Evolutionary conservation across 2,113 vertebrate species (phyloP).

Genomic region (Stigmatopora nigra): DNA sequence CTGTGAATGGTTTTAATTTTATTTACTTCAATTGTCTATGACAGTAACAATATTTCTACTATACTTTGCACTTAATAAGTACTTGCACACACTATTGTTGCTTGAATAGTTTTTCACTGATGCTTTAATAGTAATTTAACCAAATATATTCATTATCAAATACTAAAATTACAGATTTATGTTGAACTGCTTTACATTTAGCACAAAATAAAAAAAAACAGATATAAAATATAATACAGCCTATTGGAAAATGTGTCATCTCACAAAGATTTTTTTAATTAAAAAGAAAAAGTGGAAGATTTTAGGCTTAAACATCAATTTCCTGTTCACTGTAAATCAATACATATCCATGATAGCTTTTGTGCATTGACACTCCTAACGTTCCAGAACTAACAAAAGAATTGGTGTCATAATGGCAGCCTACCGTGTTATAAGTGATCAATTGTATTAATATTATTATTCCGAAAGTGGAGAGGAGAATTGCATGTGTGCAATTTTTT

Average conservation of each 20-base stretch:
- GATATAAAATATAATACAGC: constrained; percentile 29
- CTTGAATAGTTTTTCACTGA: not conserved
- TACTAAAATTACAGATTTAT: constrained; percentile 14
- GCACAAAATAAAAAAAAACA: constrained; percentile 46
- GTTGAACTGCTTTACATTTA: constrained; percentile 35
- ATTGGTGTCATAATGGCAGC: not conserved
- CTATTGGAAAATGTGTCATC: constrained; percentile 43
- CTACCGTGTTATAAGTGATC: not conserved
- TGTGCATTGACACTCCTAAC: constrained; percentile 11
- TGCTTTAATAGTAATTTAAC: not conserved
- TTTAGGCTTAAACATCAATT: constrained; percentile 48
- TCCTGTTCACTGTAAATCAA: constrained; percentile 36
- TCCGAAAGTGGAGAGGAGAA: constrained; percentile 7
- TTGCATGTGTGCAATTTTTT: constrained; percentile 10
- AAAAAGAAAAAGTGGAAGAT: constrained; percentile 48
- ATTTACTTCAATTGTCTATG: not conserved
- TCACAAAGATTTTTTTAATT: constrained; percentile 52
- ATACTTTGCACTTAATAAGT: not conserved
- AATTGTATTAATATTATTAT: not conserved
- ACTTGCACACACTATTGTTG: not conserved
- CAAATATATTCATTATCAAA: not conserved
- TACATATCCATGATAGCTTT: constrained; percentile 26
- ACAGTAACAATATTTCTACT: not conserved
- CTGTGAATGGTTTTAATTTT: not conserved
- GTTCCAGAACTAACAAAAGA: constrained; percentile 10